Conservation (phyloP, 1,140 invertebrate genomes). For the Macrosteles quadrilineatus region DNA sequence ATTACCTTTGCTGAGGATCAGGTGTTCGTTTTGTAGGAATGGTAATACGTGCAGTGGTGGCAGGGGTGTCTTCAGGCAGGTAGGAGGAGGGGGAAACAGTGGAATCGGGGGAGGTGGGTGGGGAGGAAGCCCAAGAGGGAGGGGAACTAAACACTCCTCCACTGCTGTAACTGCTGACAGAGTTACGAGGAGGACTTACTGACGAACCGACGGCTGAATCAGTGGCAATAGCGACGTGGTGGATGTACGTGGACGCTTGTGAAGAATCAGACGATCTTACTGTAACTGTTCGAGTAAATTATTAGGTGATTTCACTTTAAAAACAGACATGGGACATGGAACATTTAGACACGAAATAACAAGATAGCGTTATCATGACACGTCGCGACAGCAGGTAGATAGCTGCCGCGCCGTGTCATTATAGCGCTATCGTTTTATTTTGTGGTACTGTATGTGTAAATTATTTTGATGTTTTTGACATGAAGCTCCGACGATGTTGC, state of each 20-base stretch:
- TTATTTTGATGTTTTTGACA: too few species aligned
- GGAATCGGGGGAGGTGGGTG: slow-evolving; percentile 58
- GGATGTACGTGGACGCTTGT: slow-evolving; percentile 47
- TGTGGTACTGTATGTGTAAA: too few species aligned
- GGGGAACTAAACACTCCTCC: slow-evolving; percentile 56
- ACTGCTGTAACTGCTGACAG: slow-evolving; percentile 47
- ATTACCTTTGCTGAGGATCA: slow-evolving; percentile 28
- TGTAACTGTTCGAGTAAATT: slow-evolving; percentile 48
- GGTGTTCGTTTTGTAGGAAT: slow-evolving; percentile 37
- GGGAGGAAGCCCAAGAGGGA: slow-evolving; percentile 57
- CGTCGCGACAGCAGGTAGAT: too few species aligned
- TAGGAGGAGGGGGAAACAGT: slow-evolving; percentile 56
- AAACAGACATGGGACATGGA: too few species aligned
- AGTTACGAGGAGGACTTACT: slow-evolving; percentile 53
- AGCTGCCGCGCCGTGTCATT: too few species aligned
- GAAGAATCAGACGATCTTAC: slow-evolving; percentile 50
- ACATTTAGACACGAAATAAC: too few species aligned
- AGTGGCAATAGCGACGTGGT: neutral
- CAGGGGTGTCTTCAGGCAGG: slow-evolving; percentile 51
- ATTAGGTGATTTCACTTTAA: slow-evolving; percentile 44
- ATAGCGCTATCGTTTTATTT: too few species aligned
- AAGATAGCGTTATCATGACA: too few species aligned
- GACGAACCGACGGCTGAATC: slow-evolving; percentile 63
- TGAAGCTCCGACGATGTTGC: too few species aligned
- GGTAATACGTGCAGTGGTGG: slow-evolving; percentile 39